Conservation (phyloP, 2,113 vertebrate species). For the Coreoperca whiteheadi region DNA sequence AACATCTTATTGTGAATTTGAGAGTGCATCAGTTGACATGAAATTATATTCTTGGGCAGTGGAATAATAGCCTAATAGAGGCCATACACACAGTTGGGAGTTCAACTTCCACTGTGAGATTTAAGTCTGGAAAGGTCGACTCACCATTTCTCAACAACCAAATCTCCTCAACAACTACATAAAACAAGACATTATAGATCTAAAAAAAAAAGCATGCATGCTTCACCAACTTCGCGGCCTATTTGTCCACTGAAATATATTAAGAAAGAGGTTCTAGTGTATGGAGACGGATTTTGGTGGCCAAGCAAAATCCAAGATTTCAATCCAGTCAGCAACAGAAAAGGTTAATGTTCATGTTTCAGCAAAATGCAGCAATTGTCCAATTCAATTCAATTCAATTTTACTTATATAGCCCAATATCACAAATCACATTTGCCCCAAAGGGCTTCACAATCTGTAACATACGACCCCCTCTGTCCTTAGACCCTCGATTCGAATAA, state of each 20-base stretch:
- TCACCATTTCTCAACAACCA: background rate
- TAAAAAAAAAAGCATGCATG: background rate
- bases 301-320: background rate
- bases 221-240: background rate
- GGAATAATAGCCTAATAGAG: background rate
- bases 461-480: no score
- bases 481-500: no score
- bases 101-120: background rate
- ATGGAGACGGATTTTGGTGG: background rate
- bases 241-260: background rate
- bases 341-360: background rate
- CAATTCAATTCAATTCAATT: no score
- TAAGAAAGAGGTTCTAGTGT: background rate
- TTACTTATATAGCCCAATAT: no score
- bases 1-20: background rate
- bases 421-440: no score
- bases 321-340: background rate
- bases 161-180: background rate
- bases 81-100: background rate
- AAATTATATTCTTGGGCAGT: background rate
- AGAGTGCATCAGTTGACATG: background rate
- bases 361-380: no score
- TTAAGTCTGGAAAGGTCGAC: background rate
- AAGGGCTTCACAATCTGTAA: no score
- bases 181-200: background rate